Evolutionary conservation across 2,113 vertebrate genomes (phyloP).

Genomic region (Syngnathoides biaculeatus): DNA sequence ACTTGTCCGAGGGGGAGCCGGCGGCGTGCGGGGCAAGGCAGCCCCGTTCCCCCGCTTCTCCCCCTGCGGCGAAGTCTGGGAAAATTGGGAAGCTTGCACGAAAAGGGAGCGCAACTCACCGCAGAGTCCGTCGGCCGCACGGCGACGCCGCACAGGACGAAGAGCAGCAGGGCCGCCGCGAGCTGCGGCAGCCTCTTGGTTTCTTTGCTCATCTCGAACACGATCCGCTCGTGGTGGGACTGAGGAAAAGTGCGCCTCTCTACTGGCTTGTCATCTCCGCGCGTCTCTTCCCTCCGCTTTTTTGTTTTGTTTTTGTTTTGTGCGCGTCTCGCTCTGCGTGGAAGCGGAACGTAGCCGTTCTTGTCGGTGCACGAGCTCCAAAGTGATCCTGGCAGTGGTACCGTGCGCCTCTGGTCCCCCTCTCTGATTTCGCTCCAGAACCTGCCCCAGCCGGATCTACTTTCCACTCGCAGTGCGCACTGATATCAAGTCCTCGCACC

Average conservation of each 20-base stretch:
- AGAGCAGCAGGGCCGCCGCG: constrained; percentile 53
- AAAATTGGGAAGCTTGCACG: neutral
- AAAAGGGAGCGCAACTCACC: constrained; percentile 65
- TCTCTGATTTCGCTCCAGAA: constrained; percentile 63
- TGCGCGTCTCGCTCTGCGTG: constrained; percentile 7
- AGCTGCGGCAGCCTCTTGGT: constrained; percentile 51
- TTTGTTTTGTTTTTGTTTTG: neutral
- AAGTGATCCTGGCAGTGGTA: constrained; percentile 59
- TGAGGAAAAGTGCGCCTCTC: constrained; percentile 28
- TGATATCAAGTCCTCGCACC: constrained; percentile 20
- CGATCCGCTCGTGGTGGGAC: constrained; percentile 57
- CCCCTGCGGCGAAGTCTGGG: neutral
- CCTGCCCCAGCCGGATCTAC: constrained; percentile 68
- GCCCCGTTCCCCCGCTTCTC: neutral
- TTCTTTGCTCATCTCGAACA: constrained; percentile 65
- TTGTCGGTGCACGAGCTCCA: constrained; percentile 36
- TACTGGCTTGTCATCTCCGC: constrained; percentile 62
- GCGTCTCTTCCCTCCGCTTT: constrained; percentile 22
- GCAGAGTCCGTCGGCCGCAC: constrained; percentile 61
- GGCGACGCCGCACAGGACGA: constrained; percentile 59
- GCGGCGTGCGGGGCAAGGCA: neutral
- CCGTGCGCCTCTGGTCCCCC: constrained; percentile 62
- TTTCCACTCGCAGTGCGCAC: constrained; percentile 41
- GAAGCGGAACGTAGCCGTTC: constrained; percentile 11
- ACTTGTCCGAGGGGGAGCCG: neutral